Evolutionary conservation across 2,888 invertebrate species (phyloP).

Genomic region (Drosophila kambysellisi): DNA sequence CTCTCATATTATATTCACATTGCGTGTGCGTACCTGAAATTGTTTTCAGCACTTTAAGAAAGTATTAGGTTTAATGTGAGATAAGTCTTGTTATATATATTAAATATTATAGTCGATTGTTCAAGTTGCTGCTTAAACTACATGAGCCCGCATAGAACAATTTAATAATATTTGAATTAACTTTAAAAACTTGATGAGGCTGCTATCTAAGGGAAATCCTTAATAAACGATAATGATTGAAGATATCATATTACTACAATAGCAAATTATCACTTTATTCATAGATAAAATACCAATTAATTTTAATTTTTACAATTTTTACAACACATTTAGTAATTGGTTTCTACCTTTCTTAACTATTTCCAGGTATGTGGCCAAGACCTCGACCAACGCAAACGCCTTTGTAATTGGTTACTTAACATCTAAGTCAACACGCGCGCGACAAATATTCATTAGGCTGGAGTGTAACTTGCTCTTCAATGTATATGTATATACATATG

Average conservation of each 20-base stretch:
- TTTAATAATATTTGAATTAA: background rate
- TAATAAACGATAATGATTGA: background rate
- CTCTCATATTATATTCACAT: slow-evolving; percentile 70
- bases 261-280: background rate
- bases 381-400: slow-evolving; percentile 35
- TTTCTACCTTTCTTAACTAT: slow-evolving; percentile 1
- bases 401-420: slow-evolving; percentile 45
- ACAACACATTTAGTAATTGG: slow-evolving; percentile 9
- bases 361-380: slow-evolving; percentile 55
- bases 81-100: slow-evolving; percentile 16
- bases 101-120: slow-evolving; percentile 11
- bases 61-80: slow-evolving; percentile 17
- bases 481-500: too few relatives aligned
- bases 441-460: slow-evolving; percentile 48
- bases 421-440: slow-evolving; percentile 63
- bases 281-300: background rate
- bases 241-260: too few relatives aligned
- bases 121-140: background rate
- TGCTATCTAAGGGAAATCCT: background rate
- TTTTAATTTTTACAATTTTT: background rate
- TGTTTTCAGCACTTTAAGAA: slow-evolving; percentile 58
- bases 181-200: background rate
- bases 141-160: background rate
- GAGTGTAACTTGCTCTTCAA: slow-evolving; percentile 23
- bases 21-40: slow-evolving; percentile 61